phyloP scores from a whole-genome alignment of 2,113 vertebrate species.

The Cephalopholis sonnerati region DNA sequence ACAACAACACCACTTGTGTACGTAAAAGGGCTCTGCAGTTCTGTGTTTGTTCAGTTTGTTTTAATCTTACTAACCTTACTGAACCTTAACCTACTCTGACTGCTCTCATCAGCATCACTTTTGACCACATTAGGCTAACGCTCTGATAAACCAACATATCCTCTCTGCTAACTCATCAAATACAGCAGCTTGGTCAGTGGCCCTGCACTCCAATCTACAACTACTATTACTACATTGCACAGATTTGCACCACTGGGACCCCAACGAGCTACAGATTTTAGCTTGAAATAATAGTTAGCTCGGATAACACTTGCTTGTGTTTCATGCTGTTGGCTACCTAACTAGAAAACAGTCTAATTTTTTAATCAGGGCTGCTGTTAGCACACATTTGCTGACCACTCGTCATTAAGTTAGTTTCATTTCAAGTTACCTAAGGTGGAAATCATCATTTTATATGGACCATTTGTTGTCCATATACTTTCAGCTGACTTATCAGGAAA shows the following conservation, averaged over 20 bases:
- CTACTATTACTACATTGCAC: no score
- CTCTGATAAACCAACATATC: no score
- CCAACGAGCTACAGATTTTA: not conserved
- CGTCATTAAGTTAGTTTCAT: no score
- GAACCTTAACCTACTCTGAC: no score
- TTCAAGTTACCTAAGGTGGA: not conserved
- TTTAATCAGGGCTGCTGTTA: not conserved
- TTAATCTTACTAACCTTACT: no score
- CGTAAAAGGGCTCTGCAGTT: not conserved
- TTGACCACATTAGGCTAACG: no score
- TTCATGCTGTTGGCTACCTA: not conserved
- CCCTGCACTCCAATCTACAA: no score
- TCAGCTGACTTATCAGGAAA: not conserved
- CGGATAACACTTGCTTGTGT: not conserved
- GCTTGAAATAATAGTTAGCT: not conserved
- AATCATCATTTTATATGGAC: not conserved
- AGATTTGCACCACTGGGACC: no score
- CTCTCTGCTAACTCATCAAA: no score
- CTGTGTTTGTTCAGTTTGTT: no score
- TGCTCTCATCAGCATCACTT: not conserved
- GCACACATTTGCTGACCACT: not conserved
- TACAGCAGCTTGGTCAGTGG: no score
- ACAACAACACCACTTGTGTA: not conserved
- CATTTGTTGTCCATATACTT: not conserved
- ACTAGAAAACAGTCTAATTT: not conserved